A percentile compares a stretch with the other conserved stretches of the same genome.
Conservation (phyloP, 2,888 invertebrate genomes). For the Hirtodrosophila histrioides region DNA sequence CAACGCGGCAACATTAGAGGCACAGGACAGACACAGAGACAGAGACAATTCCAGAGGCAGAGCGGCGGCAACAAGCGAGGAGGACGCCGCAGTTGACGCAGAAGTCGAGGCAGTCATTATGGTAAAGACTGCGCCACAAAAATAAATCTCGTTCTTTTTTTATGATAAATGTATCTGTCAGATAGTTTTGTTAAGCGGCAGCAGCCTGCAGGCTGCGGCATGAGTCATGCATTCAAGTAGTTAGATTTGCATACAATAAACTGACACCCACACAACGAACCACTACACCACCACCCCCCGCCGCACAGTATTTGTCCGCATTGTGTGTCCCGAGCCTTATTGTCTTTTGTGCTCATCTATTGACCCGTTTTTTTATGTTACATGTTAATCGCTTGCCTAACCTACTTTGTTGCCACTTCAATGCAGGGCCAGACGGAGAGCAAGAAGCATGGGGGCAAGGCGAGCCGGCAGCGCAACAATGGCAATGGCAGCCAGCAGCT, state of each 20-base stretch:
- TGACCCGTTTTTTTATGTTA: conserved; percentile 54
- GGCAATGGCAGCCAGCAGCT: conserved; percentile 40
- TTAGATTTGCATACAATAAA: conserved; percentile 26
- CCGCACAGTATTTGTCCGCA: conserved; percentile 26
- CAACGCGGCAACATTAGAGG: conserved; percentile 35
- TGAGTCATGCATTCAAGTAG: conserved; percentile 43
- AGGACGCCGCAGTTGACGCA: conserved; percentile 70
- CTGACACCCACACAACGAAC: neutral
- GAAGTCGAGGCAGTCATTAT: conserved; percentile 75
- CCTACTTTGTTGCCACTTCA: conserved; percentile 9
- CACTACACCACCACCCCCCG: conserved; percentile 3
- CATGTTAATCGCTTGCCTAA: conserved; percentile 26
- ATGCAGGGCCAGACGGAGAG: conserved; percentile 84
- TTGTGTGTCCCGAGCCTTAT: conserved; percentile 32
- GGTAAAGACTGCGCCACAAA: conserved; percentile 48
- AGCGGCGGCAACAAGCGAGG: conserved; percentile 29
- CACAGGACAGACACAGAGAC: conserved; percentile 16
- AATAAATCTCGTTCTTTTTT: conserved; percentile 7
- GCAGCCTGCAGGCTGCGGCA: conserved; percentile 15
- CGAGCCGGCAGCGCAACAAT: conserved; percentile 54
- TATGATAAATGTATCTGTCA: conserved; percentile 22
- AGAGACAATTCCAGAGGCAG: conserved; percentile 20
- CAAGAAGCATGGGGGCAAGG: conserved; percentile 78
- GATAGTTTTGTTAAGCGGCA: conserved; percentile 20
- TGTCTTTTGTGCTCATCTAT: conserved; percentile 44